Percentiles rank a stretch among this genome's conserved stretches.
Evolutionary conservation across 1,140 invertebrate genomes (phyloP).

Genomic region (Pristionchus pacificus): DNA sequence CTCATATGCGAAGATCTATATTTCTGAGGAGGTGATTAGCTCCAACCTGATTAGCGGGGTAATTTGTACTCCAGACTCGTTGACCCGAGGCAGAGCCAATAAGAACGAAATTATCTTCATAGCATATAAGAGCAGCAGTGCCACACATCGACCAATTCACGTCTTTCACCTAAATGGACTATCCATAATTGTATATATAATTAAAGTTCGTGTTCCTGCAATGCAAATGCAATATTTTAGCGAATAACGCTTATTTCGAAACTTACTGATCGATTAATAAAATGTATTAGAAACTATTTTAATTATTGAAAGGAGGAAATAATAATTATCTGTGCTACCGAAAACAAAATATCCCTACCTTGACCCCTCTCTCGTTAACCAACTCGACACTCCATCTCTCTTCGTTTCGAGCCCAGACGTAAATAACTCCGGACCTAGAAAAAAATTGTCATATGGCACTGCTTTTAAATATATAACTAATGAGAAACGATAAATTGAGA

Average conservation of each 20-base stretch:
- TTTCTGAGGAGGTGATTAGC: no score
- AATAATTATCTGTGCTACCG: neutral
- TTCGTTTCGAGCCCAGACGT: conserved; percentile 98
- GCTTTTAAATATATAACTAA: no score
- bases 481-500: no score
- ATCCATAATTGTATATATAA: conserved; percentile 12
- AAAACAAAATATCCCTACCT: conserved; percentile 66
- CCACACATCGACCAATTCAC: conserved; percentile 98
- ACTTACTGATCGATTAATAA: neutral
- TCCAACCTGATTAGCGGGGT: conserved; percentile 69
- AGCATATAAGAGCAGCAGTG: conserved; percentile 93
- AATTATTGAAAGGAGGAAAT: conserved; percentile 2
- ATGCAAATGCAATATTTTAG: neutral
- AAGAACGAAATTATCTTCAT: conserved; percentile 64
- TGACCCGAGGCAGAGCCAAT: conserved; percentile 82
- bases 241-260: neutral
- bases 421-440: conserved; percentile 85
- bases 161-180: conserved; percentile 65
- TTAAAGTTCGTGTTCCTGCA: neutral
- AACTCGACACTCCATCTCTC: conserved; percentile 97
- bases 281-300: neutral
- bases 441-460: no score
- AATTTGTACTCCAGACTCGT: conserved; percentile 94
- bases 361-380: conserved; percentile 92
- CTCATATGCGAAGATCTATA: no score